phyloP scores from a whole-genome alignment of 2,888 invertebrate species.

The Byasa hedistus region DNA sequence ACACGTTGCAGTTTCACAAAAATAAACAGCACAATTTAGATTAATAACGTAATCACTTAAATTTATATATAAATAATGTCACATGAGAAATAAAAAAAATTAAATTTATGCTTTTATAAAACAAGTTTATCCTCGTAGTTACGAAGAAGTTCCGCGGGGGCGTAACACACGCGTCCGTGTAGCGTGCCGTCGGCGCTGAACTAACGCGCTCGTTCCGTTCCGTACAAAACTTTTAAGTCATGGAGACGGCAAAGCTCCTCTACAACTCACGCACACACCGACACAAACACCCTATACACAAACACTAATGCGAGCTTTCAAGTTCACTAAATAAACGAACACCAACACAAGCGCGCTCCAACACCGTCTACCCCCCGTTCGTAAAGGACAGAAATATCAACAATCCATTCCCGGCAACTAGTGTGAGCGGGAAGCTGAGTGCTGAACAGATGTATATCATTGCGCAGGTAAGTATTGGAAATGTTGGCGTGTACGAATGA shows the following conservation, averaged over 20 bases:
- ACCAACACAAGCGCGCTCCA: constrained; percentile 74
- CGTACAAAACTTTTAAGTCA: constrained; percentile 79
- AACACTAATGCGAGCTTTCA: constrained; percentile 77
- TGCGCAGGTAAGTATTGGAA: constrained; percentile 80
- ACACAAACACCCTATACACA: constrained; percentile 74
- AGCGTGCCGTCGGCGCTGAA: constrained; percentile 75
- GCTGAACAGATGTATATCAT: constrained; percentile 79
- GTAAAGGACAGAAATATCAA: constrained; percentile 76
- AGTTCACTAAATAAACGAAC: constrained; percentile 80
- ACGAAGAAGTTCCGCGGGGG: constrained; percentile 67
- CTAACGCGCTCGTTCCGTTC: constrained; percentile 70
- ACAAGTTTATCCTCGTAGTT: constrained; percentile 67
- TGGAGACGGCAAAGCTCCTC: constrained; percentile 80
- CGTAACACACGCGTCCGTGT: constrained; percentile 56
- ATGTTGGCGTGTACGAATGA: constrained; percentile 74
- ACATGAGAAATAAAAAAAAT: constrained; percentile 41
- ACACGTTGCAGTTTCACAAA: constrained; percentile 78
- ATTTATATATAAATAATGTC: constrained; percentile 42
- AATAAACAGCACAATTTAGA: constrained; percentile 62
- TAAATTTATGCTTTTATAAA: constrained; percentile 44
- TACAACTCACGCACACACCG: constrained; percentile 75
- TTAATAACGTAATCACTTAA: constrained; percentile 55
- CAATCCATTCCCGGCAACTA: constrained; percentile 60
- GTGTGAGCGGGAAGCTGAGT: constrained; percentile 59
- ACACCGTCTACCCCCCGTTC: constrained; percentile 78